Conservation (phyloP, 2,113 vertebrate species). For the Melanotaenia duboulayi region DNA sequence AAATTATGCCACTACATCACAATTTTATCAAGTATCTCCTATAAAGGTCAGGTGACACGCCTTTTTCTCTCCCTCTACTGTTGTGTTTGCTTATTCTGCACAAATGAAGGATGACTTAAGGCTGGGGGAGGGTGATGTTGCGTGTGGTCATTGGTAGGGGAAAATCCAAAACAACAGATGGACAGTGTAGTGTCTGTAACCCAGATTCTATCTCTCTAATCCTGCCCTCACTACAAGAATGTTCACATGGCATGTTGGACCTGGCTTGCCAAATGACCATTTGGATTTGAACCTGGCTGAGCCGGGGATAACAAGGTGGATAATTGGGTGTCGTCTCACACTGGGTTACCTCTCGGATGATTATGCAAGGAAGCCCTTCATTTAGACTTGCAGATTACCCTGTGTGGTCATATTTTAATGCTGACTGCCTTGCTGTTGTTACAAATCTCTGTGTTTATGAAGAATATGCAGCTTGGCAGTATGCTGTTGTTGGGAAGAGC, state of each 20-base stretch:
- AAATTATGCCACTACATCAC: not conserved
- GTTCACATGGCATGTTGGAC: slow-evolving; percentile 32
- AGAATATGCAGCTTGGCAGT: not conserved
- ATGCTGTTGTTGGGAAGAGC: not conserved
- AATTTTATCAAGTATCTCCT: not conserved
- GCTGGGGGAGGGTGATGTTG: slow-evolving; percentile 27
- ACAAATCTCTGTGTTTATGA: not conserved
- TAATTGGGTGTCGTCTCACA: slow-evolving; percentile 36
- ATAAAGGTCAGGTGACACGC: not conserved
- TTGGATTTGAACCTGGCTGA: slow-evolving; percentile 61
- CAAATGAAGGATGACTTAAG: slow-evolving; percentile 51
- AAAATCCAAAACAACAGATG: slow-evolving; percentile 86
- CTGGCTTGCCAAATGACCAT: slow-evolving; percentile 53
- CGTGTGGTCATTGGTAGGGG: slow-evolving; percentile 49
- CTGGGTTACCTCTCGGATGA: not conserved
- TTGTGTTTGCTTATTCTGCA: slow-evolving; percentile 50
- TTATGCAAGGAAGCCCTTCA: slow-evolving; percentile 2
- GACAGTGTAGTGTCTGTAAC: slow-evolving; percentile 79
- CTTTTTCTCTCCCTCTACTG: not conserved
- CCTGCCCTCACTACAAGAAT: slow-evolving; percentile 81
- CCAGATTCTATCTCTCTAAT: slow-evolving; percentile 84
- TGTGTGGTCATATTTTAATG: not conserved
- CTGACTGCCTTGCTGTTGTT: not conserved
- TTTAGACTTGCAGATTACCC: slow-evolving; percentile 1
- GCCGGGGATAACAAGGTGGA: slow-evolving; percentile 56